These are phyloP conservation scores for Lanistes nyassanus DNA, from an alignment of 1,140 invertebrate genomes.

Conservation along the genomic window DNA sequence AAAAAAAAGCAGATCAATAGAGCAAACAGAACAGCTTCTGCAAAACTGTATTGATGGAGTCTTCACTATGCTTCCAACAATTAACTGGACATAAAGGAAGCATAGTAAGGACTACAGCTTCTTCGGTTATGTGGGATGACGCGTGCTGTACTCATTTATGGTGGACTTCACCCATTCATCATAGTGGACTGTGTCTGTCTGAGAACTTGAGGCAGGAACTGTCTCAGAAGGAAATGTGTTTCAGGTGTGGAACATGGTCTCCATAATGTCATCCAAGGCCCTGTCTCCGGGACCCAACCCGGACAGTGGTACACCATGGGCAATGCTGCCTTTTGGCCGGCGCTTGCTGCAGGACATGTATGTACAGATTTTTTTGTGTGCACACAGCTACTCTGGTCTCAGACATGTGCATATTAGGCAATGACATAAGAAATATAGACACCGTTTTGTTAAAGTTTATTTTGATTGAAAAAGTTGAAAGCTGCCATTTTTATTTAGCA, in stretches of 20 bases:
- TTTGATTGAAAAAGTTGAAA: too few relatives aligned
- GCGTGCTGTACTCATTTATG: too few relatives aligned
- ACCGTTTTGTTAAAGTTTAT: too few relatives aligned
- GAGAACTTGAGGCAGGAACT: background rate
- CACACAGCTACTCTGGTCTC: too few relatives aligned
- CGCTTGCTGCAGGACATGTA: constrained; percentile 86
- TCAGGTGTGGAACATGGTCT: constrained; percentile 82
- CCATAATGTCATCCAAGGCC: constrained; percentile 75
- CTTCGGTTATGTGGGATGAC: background rate
- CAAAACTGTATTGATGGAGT: background rate
- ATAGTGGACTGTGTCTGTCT: background rate
- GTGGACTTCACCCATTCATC: too few relatives aligned
- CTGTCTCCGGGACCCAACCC: constrained; percentile 69
- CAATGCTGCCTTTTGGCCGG: constrained; percentile 85
- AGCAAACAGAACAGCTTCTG: background rate
- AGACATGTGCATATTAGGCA: too few relatives aligned
- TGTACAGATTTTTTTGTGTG: constrained; percentile 66
- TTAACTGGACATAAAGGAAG: too few relatives aligned
- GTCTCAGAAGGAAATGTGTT: constrained; percentile 4
- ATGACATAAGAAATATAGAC: too few relatives aligned
- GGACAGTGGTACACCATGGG: constrained; percentile 75
- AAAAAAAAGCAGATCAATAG: background rate
- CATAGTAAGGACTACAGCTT: background rate
- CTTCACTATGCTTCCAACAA: background rate
- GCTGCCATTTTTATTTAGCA: background rate